Base-by-base conservation (phyloP, 2,113 vertebrate genomes). In the Malurus cyaneus region DNA sequence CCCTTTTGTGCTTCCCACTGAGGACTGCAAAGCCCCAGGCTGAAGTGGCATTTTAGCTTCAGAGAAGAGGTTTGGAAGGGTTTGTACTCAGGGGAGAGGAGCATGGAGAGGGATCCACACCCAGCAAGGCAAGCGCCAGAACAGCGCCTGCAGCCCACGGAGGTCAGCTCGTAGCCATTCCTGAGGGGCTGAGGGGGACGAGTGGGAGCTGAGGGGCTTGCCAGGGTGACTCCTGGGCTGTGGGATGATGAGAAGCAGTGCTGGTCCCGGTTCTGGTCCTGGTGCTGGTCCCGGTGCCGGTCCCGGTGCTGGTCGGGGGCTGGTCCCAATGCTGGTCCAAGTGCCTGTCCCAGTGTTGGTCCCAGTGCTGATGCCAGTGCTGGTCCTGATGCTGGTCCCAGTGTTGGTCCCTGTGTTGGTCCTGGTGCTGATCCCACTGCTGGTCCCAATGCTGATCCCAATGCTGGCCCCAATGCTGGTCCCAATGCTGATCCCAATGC, bases 231-330 rank as follows among this genome's bases (percentile, higher is more conserved):
- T 24, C 12, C 0, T 1, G 1, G 15, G 2, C 62, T 18, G n/a
- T 0, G 2, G 14, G n/a, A 32, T 14, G 34, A 14, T 0, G 2
- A 23, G 74, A 60, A 52, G 24, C 0, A 18, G 5, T 5, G 31
- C 61, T 5, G 42, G 29, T 18, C 61, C 44, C 1, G 6, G 18
- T 2, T 34, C 11, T 6, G 7, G 29, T 54, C 53, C 53, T 11
- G 18, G 54, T 32, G 3, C 54, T 19, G 39, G 5, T 39, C 39
- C 39, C 39, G 5, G 4, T 39, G 39, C 39, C 5, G 39, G 11
- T 39, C 39, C 39, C 39, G 11, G 11, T 39, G 39, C 39, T 39
- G 39, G 39, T 39, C 39, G 10, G 11, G 39, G 10, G 39, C 39
- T 11, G 10, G 39, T 39, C 39, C 39, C 39, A 39, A 11, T 39